Percentiles rank a stretch among this genome's conserved stretches.
phyloP scores from a whole-genome alignment of 2,113 vertebrate genomes.

The Andinoacara biseriatus region DNA sequence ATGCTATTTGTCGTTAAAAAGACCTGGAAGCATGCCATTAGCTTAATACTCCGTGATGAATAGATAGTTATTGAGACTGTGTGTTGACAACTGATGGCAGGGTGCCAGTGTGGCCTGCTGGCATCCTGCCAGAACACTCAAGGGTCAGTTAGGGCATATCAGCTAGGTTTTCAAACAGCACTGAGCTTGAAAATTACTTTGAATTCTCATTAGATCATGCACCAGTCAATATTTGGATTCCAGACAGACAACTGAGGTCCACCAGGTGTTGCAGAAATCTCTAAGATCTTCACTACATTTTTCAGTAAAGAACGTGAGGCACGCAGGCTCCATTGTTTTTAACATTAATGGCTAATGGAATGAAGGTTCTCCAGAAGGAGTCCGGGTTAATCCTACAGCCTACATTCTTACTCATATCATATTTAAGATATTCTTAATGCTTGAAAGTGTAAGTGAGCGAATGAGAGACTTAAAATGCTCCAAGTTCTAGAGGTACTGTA shows the following conservation, averaged over 20 bases:
- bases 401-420: not conserved
- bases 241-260: slow-evolving; percentile 18
- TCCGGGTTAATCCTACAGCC: not conserved
- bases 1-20: slow-evolving; percentile 38
- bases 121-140: slow-evolving; percentile 34
- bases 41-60: slow-evolving; percentile 46
- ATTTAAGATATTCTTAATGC: not conserved
- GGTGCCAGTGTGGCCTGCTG: slow-evolving; percentile 17
- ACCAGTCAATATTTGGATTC: not conserved
- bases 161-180: slow-evolving; percentile 24
- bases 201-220: slow-evolving; percentile 17
- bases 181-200: slow-evolving; percentile 15
- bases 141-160: slow-evolving; percentile 49
- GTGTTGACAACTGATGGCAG: slow-evolving; percentile 10
- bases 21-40: slow-evolving; percentile 33
- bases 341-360: not conserved
- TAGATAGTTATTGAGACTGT: slow-evolving; percentile 1
- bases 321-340: not conserved
- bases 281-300: not conserved
- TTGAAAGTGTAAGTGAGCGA: not conserved
- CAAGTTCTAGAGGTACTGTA: not conserved
- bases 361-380: slow-evolving; percentile 7
- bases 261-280: not conserved
- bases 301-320: not conserved
- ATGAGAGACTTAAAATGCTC: not conserved